Conservation (phyloP, 2,888 invertebrate species). For the Polyommatus icarus region DNA sequence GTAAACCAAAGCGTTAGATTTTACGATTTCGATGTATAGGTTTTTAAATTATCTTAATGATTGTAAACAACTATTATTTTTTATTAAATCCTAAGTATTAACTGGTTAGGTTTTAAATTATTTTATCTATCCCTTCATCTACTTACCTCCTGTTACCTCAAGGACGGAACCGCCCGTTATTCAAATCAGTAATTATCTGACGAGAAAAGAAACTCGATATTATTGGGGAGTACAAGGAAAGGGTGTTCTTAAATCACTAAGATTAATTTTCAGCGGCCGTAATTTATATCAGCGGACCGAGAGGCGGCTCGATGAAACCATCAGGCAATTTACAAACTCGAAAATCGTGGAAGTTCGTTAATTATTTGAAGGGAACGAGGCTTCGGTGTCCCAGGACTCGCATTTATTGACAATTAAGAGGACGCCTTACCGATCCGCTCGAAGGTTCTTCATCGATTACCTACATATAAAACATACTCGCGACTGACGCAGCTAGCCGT, state of each 20-base stretch:
- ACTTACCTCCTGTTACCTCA: neutral
- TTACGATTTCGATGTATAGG: neutral
- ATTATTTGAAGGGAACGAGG: conserved; percentile 73
- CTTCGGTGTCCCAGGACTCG: conserved; percentile 65
- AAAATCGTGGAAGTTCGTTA: conserved; percentile 80
- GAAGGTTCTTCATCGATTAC: neutral
- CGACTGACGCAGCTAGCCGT: neutral
- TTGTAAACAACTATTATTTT: neutral
- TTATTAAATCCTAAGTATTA: too few species aligned
- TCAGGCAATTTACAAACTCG: conserved; percentile 79
- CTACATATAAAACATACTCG: neutral
- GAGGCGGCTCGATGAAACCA: conserved; percentile 74
- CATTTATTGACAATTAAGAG: conserved; percentile 79
- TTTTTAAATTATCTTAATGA: neutral
- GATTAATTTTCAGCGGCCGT: conserved; percentile 76
- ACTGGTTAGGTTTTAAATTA: neutral
- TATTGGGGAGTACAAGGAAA: conserved; percentile 54
- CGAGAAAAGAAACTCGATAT: conserved; percentile 36
- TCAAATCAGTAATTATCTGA: conserved; percentile 23
- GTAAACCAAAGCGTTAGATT: neutral
- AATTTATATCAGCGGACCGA: conserved; percentile 76
- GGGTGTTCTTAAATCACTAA: conserved; percentile 70
- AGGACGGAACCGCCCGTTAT: neutral
- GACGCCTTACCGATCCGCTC: conserved; percentile 10
- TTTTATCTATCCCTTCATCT: neutral